These are phyloP conservation scores for Dryocosmus kuriphilus DNA, from an alignment of 2,888 invertebrate genomes.

Conservation along the genomic window DNA sequence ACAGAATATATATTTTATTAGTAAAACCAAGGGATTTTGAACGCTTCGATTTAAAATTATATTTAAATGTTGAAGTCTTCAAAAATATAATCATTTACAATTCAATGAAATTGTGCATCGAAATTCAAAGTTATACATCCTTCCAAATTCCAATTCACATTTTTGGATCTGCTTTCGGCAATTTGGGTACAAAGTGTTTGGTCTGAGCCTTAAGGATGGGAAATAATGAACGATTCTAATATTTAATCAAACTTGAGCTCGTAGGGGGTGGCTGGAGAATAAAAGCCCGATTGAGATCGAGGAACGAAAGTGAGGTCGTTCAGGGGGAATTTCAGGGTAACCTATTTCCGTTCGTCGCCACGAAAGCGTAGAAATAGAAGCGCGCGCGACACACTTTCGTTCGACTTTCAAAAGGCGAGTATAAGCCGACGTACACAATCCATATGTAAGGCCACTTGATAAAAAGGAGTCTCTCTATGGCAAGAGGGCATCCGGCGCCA, in stretches of 20 bases:
- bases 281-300: slow-evolving; percentile 32
- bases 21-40: too few species aligned
- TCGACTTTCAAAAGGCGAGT: slow-evolving; percentile 35
- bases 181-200: not conserved
- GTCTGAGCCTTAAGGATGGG: not conserved
- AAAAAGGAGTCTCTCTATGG: slow-evolving; percentile 1
- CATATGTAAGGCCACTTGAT: slow-evolving; percentile 1
- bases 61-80: too few species aligned
- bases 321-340: slow-evolving; percentile 66
- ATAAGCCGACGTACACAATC: slow-evolving; percentile 36
- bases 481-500: slow-evolving; percentile 40
- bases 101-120: too few species aligned
- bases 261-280: slow-evolving; percentile 19
- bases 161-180: not conserved
- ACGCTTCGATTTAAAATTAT: too few species aligned
- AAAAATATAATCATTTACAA: too few species aligned
- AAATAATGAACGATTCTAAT: slow-evolving; percentile 5
- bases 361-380: slow-evolving; percentile 66
- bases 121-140: too few species aligned
- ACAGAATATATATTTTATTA: not conserved
- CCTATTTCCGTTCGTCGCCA: slow-evolving; percentile 65
- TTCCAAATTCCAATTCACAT: not conserved
- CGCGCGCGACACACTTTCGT: slow-evolving; percentile 48
- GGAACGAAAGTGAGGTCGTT: slow-evolving; percentile 50
- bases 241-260: slow-evolving; percentile 10